Conservation (phyloP, 2,797 vertebrate species). For the Chromobotia macracanthus region DNA sequence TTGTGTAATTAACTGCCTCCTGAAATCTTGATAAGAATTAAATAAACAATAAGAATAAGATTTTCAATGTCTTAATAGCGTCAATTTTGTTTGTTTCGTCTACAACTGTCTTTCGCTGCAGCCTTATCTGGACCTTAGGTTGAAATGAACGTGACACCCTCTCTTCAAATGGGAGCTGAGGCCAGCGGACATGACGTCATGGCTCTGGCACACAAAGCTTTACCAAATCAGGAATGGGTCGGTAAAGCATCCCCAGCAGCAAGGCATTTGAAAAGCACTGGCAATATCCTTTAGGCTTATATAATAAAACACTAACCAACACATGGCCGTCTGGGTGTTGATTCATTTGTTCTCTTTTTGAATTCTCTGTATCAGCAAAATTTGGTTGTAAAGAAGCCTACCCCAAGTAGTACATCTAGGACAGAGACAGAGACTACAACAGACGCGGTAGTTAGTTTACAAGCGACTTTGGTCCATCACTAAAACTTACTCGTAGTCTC, state of each 20-base stretch:
- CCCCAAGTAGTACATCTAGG: too few species aligned
- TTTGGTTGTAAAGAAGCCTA: neutral
- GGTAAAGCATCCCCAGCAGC: conserved; percentile 14
- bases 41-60: conserved; percentile 84
- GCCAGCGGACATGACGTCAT: conserved; percentile 62
- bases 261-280: neutral
- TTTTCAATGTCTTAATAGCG: conserved; percentile 55
- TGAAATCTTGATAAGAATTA: conserved; percentile 81
- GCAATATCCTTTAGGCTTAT: neutral
- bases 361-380: neutral
- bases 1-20: conserved; percentile 85
- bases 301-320: neutral
- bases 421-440: neutral
- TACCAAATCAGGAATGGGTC: conserved; percentile 50
- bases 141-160: conserved; percentile 16
- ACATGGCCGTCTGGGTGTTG: neutral
- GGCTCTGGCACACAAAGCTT: conserved; percentile 39
- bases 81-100: conserved; percentile 47
- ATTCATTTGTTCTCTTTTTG: neutral
- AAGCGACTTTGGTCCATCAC: neutral
- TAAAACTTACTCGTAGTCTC: neutral
- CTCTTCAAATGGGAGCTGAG: conserved; percentile 50
- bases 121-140: conserved; percentile 16
- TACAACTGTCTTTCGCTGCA: neutral
- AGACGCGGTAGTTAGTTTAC: neutral